Conservation (phyloP, 2,797 vertebrate genomes). For the Halcyon leucocephala region DNA sequence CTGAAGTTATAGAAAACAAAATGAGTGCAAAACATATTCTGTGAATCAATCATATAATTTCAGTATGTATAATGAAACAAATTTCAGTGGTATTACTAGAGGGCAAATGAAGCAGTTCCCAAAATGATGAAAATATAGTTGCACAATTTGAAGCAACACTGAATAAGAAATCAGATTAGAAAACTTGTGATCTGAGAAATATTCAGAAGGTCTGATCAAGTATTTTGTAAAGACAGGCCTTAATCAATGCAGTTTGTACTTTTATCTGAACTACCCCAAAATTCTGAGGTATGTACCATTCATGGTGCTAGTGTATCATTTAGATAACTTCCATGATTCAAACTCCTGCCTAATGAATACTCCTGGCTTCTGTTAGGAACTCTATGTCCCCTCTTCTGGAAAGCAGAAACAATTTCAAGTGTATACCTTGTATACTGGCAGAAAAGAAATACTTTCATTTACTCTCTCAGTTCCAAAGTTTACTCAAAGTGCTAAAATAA, state of each 20-base stretch:
- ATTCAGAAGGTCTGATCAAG: background rate
- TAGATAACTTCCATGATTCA: background rate
- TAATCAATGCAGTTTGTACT: background rate
- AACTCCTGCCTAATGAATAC: background rate
- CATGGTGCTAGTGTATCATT: background rate
- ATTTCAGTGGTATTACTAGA: background rate
- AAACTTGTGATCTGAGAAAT: background rate
- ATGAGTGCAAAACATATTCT: background rate
- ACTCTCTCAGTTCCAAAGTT: background rate
- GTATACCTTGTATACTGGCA: background rate
- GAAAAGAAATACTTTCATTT: slow-evolving; percentile 2
- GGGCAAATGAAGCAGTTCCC: background rate
- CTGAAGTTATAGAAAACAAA: background rate
- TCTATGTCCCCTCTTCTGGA: background rate
- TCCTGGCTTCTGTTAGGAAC: background rate
- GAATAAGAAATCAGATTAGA: background rate
- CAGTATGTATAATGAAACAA: background rate
- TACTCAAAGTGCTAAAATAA: slow-evolving; percentile 24
- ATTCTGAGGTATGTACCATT: background rate
- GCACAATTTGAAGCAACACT: background rate
- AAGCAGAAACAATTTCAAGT: background rate
- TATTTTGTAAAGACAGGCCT: background rate
- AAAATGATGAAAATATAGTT: background rate
- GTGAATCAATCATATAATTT: background rate
- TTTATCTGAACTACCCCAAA: background rate